Evolutionary conservation across 1,140 invertebrate species (phyloP).

Genomic region (Palaemon carinicauda): DNA sequence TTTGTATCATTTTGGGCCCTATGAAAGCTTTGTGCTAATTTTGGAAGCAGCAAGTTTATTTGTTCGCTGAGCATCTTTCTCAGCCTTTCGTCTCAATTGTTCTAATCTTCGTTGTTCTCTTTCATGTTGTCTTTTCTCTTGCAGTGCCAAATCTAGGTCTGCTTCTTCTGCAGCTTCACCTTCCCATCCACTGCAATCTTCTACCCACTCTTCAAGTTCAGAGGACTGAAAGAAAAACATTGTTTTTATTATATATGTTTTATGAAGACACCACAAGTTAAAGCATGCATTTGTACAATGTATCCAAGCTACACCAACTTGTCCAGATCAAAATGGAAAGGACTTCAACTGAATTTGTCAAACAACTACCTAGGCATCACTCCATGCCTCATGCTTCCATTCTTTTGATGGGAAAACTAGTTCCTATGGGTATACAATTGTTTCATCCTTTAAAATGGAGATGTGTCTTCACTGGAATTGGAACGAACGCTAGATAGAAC

Average conservation of each 20-base stretch:
- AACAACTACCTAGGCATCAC: no score
- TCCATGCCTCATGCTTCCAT: no score
- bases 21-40: conserved; percentile 37
- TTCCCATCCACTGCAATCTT: conserved; percentile 21
- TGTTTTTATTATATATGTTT: neutral
- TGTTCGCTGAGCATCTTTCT: conserved; percentile 20
- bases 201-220: conserved; percentile 33
- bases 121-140: conserved; percentile 32
- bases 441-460: no score
- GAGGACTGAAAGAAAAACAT: conserved; percentile 1
- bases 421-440: no score
- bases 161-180: conserved; percentile 24
- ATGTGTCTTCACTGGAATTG: no score
- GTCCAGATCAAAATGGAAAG: no score
- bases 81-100: conserved; percentile 34
- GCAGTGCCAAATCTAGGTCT: conserved; percentile 34
- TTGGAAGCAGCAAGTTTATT: conserved; percentile 22
- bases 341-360: no score
- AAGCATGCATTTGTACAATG: no score
- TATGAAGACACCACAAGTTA: neutral
- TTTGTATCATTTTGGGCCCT: neutral
- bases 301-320: no score
- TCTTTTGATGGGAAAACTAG: no score
- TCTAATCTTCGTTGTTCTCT: conserved; percentile 32
- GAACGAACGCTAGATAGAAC: no score